Percentiles rank a stretch among this genome's conserved stretches.
Conservation (phyloP, 1,140 invertebrate species). For the Grapholita molesta region DNA sequence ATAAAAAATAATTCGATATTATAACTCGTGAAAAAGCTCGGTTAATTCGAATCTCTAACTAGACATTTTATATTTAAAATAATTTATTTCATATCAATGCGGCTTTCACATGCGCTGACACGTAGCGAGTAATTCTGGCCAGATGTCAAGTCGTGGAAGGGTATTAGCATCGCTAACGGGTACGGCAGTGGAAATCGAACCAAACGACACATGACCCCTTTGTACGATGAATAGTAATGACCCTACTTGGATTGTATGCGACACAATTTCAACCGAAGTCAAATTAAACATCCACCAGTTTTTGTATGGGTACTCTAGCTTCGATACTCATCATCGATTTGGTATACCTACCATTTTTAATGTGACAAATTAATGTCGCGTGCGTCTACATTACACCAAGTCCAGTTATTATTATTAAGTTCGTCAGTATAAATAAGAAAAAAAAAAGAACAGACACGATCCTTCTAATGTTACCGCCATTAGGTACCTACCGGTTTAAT, state of each 20-base stretch:
- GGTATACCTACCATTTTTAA: not conserved
- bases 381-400: not conserved
- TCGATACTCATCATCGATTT: slow-evolving; percentile 10
- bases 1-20: too few relatives aligned
- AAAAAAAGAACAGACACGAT: too few relatives aligned
- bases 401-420: not conserved
- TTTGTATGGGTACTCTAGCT: slow-evolving; percentile 23
- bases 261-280: slow-evolving; percentile 27
- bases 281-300: slow-evolving; percentile 28
- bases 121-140: slow-evolving; percentile 29
- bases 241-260: slow-evolving; percentile 51
- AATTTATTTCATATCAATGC: slow-evolving; percentile 19
- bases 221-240: slow-evolving; percentile 65
- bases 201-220: slow-evolving; percentile 53
- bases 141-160: slow-evolving; percentile 48
- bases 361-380: not conserved
- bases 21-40: too few relatives aligned
- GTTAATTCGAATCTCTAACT: too few relatives aligned
- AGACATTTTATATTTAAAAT: too few relatives aligned
- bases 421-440: not conserved
- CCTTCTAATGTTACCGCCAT: too few relatives aligned
- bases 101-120: slow-evolving; percentile 8
- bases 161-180: slow-evolving; percentile 22
- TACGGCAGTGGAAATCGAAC: slow-evolving; percentile 49
- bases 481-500: too few relatives aligned